phyloP scores from a whole-genome alignment of 1,140 invertebrate species.

The Medauroidea extradentata region DNA sequence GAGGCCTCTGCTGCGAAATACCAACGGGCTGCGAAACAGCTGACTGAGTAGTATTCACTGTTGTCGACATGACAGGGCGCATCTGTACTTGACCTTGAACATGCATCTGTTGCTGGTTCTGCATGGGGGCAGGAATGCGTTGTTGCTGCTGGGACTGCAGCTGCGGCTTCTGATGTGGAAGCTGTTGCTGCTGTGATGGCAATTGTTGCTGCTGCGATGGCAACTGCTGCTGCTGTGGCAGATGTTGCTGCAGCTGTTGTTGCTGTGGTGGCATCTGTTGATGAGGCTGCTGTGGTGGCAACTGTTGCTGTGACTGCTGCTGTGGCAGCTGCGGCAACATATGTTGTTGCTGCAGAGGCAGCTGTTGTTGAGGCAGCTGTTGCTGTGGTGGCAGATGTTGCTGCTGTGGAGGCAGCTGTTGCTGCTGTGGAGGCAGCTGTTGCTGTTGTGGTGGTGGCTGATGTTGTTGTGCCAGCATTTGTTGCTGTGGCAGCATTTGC shows the following conservation, averaged over 20 bases:
- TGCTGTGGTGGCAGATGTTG: slow-evolving; percentile 7
- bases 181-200: neutral
- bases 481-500: slow-evolving; percentile 41
- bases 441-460: slow-evolving; percentile 33
- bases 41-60: too few species aligned
- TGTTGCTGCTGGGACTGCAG: neutral
- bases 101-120: too few species aligned
- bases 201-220: neutral
- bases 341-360: slow-evolving; percentile 9
- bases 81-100: too few species aligned
- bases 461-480: slow-evolving; percentile 36
- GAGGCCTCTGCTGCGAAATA: too few species aligned
- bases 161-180: too few species aligned
- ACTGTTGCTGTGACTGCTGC: slow-evolving; percentile 43
- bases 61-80: too few species aligned
- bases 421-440: slow-evolving; percentile 12
- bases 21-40: too few species aligned
- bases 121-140: too few species aligned
- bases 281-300: slow-evolving; percentile 38
- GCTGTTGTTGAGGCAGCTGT: slow-evolving; percentile 7
- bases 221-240: slow-evolving; percentile 7
- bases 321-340: slow-evolving; percentile 26
- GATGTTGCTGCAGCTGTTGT: slow-evolving; percentile 28
- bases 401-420: neutral
- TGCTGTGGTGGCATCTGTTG: slow-evolving; percentile 46